These are phyloP conservation scores for Lysiphlebus fabarum DNA, from an alignment of 1,140 invertebrate species.

Conservation along the genomic window DNA sequence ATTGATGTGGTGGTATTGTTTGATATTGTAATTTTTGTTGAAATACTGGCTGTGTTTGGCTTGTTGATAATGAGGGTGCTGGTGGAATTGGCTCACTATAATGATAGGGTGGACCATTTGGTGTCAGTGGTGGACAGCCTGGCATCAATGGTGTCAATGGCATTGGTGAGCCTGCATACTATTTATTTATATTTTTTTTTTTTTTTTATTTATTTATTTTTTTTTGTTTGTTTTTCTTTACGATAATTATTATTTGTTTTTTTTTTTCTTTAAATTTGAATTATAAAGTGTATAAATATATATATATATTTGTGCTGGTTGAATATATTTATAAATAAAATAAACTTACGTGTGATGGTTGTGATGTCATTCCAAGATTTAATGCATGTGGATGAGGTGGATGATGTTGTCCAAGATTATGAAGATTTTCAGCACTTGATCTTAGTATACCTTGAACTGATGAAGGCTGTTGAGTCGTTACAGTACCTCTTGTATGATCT, in stretches of 20 bases:
- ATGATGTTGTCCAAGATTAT: conserved; percentile 48
- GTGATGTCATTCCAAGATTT: conserved; percentile 47
- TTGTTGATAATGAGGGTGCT: conserved; percentile 56
- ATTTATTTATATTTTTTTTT: no score
- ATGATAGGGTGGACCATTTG: conserved; percentile 53
- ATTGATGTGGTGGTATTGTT: conserved; percentile 33
- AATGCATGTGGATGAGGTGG: conserved; percentile 49
- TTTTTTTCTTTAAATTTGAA: background rate
- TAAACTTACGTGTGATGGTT: conserved; percentile 42
- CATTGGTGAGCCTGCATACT: conserved; percentile 51
- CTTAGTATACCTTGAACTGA: conserved; percentile 44
- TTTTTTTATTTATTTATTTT: no score
- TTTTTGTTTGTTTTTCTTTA: no score
- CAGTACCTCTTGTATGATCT: conserved; percentile 71
- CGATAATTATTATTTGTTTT: no score
- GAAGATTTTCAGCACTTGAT: conserved; percentile 51
- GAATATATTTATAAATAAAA: no score
- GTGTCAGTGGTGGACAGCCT: conserved; percentile 48
- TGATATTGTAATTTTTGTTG: conserved; percentile 48
- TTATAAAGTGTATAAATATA: conserved; percentile 18
- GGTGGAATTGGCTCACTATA: conserved; percentile 52
- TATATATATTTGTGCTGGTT: no score
- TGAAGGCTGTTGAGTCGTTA: conserved; percentile 52
- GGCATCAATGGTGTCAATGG: conserved; percentile 53
- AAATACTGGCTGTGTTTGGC: conserved; percentile 56